phyloP scores from a whole-genome alignment of 1,140 invertebrate species.

The Thaumatotibia leucotreta region DNA sequence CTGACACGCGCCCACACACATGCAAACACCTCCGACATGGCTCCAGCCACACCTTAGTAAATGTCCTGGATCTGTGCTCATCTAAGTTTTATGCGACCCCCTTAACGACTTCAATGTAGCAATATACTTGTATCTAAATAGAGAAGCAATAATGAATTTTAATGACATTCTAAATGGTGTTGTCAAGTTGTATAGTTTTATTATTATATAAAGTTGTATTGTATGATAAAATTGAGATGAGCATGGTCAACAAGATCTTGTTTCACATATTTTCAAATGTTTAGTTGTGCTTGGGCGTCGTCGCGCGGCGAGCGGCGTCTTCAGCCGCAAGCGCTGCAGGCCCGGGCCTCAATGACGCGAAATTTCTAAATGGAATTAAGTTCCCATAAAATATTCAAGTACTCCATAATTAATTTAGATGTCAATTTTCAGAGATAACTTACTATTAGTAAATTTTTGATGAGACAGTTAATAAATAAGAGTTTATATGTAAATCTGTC shows the following conservation, averaged over 20 bases:
- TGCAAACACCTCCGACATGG: slow-evolving; percentile 30
- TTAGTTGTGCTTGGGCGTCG: slow-evolving; percentile 31
- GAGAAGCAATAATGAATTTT: slow-evolving; percentile 16
- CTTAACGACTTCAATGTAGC: slow-evolving; percentile 15
- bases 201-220: slow-evolving; percentile 7
- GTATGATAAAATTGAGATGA: slow-evolving; percentile 54
- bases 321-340: no score
- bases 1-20: slow-evolving; percentile 41
- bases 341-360: slow-evolving; percentile 14
- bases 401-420: slow-evolving; percentile 50
- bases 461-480: slow-evolving; percentile 59
- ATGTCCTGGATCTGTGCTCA: slow-evolving; percentile 60
- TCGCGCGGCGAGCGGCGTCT: slow-evolving; percentile 14
- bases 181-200: neutral
- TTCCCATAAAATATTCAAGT: slow-evolving; percentile 56
- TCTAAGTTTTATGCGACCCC: slow-evolving; percentile 39
- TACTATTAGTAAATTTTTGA: slow-evolving; percentile 54
- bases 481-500: slow-evolving; percentile 65
- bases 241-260: slow-evolving; percentile 55
- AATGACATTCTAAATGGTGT: slow-evolving; percentile 14
- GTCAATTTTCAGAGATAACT: slow-evolving; percentile 54
- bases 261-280: slow-evolving; percentile 76
- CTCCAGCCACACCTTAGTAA: slow-evolving; percentile 30
- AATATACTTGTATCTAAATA: slow-evolving; percentile 17
- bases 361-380: slow-evolving; percentile 71